Base-by-base conservation (phyloP, 2,888 invertebrate species). In the Glyphotaelius pellucidus region DNA sequence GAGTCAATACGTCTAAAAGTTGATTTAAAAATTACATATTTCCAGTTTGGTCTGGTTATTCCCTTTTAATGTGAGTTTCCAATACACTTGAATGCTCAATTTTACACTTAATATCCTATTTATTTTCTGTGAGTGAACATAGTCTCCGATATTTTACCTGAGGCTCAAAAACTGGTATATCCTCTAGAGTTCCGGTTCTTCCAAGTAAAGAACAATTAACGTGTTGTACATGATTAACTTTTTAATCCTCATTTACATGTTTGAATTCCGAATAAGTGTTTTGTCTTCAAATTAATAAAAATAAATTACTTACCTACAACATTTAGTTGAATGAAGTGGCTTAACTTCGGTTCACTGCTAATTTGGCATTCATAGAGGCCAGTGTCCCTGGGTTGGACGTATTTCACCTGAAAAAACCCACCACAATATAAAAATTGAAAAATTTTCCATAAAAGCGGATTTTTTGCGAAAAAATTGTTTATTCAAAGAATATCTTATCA, bases 341-440 rank as follows among this genome's bases (percentile, higher is more conserved):
- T 98, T 96, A 98, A 98, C 96, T 99, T 99, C 94, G 98, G 98
- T 95, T 98, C 98, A 93, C 98, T 98, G 95, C 98, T 98, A 94
- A 99, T 98, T 97, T 99, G 99, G 95, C 98, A 99, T 96, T 99
- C 98, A 96, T 99, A 99, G 94, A 98, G 97, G 94, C 99, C 99
- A 94, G 98, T 98, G 95, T 99, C 99, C 94, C 98, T 97, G 93
- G 98, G 97, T 95, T 98, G 98, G 94, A 98, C 98, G 96, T 98
- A 98, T 95, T 98, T 98, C 94, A 98, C 97, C 96, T 98, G 98
- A 89, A 98, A 95, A 91, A 85, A 83, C 38, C 79, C 25, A 85
- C 2, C 30, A 52, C n/a, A 52, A 19, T 52, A 67, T 1, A 67
- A 67, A 19, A 5, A 14, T 4, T 38, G 35, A 25, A 67, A 15